Conservation (phyloP, 2,888 invertebrate genomes). For the Nasonia oneida region DNA sequence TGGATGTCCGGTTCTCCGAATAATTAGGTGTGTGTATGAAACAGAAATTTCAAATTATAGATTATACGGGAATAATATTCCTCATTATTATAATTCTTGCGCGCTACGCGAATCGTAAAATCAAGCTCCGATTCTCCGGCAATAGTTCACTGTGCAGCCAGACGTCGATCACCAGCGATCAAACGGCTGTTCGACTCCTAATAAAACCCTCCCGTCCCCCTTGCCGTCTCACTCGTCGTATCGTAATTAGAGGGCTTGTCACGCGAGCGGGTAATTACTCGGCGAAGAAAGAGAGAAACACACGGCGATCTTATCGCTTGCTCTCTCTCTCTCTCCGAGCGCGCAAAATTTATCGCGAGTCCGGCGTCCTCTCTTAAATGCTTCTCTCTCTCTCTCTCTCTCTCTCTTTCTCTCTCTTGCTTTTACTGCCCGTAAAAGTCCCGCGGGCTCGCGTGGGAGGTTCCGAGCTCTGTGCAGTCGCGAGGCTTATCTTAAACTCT, state of each 20-base stretch:
- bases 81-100: too few relatives aligned
- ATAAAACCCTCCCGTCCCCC: neutral
- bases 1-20: too few relatives aligned
- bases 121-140: neutral
- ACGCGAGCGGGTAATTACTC: constrained; percentile 33
- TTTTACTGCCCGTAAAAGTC: constrained; percentile 44
- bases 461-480: neutral
- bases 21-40: too few relatives aligned
- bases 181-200: neutral
- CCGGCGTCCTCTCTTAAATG: constrained; percentile 23
- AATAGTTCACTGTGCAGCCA: neutral
- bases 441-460: neutral
- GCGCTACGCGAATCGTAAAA: too few relatives aligned
- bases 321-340: neutral
- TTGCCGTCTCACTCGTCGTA: neutral
- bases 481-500: constrained; percentile 9
- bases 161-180: constrained; percentile 4
- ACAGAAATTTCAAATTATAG: too few relatives aligned
- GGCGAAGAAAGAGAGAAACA: neutral
- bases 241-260: constrained; percentile 25
- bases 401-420: too few relatives aligned
- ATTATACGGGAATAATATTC: too few relatives aligned
- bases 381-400: constrained; percentile 7
- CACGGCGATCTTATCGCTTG: constrained; percentile 17
- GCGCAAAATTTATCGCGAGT: constrained; percentile 30